phyloP scores from a whole-genome alignment of 2,888 invertebrate species.

The Erebia aethiops region DNA sequence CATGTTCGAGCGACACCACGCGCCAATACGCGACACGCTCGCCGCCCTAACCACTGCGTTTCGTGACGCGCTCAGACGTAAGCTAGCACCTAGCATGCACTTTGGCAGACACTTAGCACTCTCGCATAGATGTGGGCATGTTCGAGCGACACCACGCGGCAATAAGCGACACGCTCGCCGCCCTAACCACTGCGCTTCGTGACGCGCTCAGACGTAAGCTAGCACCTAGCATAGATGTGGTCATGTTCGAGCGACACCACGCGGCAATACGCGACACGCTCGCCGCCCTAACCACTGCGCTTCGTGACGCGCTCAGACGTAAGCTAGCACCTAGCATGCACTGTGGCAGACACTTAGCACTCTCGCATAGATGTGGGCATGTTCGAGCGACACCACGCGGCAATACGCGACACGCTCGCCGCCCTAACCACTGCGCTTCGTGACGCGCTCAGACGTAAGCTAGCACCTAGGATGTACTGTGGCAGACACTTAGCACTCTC shows the following conservation, averaged over 20 bases:
- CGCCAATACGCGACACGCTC: constrained; percentile 83
- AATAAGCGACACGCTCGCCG: constrained; percentile 84
- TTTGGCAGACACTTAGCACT: constrained; percentile 57
- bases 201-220: constrained; percentile 87
- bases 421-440: no score
- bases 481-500: no score
- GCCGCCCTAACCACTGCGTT: constrained; percentile 85
- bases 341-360: constrained; percentile 63
- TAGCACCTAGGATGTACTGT: no score
- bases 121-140: constrained; percentile 81
- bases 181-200: constrained; percentile 85
- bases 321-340: constrained; percentile 69
- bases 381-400: no score
- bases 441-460: no score
- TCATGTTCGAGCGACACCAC: constrained; percentile 85
- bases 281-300: constrained; percentile 84
- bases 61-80: constrained; percentile 86
- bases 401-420: no score
- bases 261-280: constrained; percentile 84
- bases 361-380: no score
- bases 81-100: constrained; percentile 63
- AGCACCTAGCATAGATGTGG: constrained; percentile 55
- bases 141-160: constrained; percentile 84
- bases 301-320: constrained; percentile 87
- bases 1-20: constrained; percentile 85